phyloP scores from a whole-genome alignment of 2,113 vertebrate genomes.

The zebrafish (Danio rerio) region DNA sequence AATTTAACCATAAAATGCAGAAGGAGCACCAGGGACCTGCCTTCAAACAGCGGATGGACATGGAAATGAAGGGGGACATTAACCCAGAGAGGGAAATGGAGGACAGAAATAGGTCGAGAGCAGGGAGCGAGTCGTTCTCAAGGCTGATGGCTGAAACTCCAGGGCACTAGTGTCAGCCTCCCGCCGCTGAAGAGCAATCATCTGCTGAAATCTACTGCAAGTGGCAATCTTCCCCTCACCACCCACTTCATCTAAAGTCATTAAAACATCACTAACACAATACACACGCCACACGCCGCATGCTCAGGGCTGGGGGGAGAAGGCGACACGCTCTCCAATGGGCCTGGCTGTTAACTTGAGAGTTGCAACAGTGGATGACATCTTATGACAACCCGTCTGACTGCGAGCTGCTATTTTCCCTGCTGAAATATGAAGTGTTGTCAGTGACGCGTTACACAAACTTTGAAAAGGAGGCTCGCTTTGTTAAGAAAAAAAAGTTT shows the following conservation, averaged over 20 bases:
- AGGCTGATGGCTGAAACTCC: constrained; percentile 26
- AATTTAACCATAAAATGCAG: neutral
- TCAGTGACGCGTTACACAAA: constrained; percentile 47
- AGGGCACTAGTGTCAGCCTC: constrained; percentile 17
- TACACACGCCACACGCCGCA: constrained; percentile 39
- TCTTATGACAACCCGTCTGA: constrained; percentile 44
- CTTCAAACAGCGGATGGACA: neutral
- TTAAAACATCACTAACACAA: constrained; percentile 59
- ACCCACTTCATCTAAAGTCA: constrained; percentile 54
- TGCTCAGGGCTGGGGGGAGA: neutral
- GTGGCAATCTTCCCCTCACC: constrained; percentile 61
- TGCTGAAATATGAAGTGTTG: constrained; percentile 41
- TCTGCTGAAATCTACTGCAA: constrained; percentile 46
- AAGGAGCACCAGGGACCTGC: neutral
- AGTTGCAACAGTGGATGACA: constrained; percentile 42
- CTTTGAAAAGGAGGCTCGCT: constrained; percentile 7
- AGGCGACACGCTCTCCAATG: constrained; percentile 16
- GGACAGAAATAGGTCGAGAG: constrained; percentile 41
- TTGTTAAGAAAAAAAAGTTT: constrained; percentile 37
- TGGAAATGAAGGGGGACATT: neutral
- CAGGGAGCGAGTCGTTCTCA: constrained; percentile 23
- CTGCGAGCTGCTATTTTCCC: constrained; percentile 45
- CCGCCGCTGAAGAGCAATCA: constrained; percentile 47
- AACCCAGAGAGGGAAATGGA: neutral
- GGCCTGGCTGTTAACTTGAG: constrained; percentile 44